phyloP scores from a whole-genome alignment of 2,113 vertebrate species.

The Monarcha castaneiventris region DNA sequence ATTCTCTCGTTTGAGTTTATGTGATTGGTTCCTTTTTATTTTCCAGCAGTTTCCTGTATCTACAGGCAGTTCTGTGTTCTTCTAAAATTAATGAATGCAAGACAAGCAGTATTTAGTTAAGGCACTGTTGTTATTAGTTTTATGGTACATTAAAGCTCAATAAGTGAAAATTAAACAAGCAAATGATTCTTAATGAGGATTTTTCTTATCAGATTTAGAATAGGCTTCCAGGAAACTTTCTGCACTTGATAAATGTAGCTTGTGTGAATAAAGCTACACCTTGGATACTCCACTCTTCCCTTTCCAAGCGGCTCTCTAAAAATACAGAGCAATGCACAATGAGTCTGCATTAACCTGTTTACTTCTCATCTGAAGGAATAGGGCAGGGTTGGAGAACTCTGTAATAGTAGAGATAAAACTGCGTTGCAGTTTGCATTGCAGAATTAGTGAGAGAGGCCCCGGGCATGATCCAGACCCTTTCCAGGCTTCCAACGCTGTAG shows the following conservation, averaged over 20 bases:
- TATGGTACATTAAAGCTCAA: constrained; percentile 19
- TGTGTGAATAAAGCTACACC: not conserved
- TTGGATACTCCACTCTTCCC: not conserved
- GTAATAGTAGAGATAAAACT: not conserved
- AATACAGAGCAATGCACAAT: not conserved
- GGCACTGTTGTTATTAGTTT: not conserved
- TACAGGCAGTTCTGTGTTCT: constrained; percentile 57
- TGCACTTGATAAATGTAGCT: not conserved
- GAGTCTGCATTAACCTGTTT: not conserved
- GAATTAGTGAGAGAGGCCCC: not conserved
- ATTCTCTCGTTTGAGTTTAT: not conserved
- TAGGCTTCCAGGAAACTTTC: not conserved
- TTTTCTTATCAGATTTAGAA: constrained; percentile 47
- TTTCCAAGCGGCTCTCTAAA: not conserved
- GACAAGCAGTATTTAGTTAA: constrained; percentile 27
- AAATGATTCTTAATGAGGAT: constrained; percentile 25
- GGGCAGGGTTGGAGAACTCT: not conserved
- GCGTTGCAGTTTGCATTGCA: not conserved
- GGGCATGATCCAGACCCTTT: not conserved
- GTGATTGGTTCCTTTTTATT: constrained; percentile 44
- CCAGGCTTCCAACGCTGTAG: not conserved
- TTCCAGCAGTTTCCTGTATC: constrained; percentile 66
- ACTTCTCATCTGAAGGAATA: not conserved
- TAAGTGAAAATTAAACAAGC: constrained; percentile 41
- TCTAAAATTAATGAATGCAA: constrained; percentile 39